A percentile compares a stretch with the other conserved stretches of the same genome.
Conservation (phyloP, 2,888 invertebrate genomes). For the Eristalinus aeneus region DNA sequence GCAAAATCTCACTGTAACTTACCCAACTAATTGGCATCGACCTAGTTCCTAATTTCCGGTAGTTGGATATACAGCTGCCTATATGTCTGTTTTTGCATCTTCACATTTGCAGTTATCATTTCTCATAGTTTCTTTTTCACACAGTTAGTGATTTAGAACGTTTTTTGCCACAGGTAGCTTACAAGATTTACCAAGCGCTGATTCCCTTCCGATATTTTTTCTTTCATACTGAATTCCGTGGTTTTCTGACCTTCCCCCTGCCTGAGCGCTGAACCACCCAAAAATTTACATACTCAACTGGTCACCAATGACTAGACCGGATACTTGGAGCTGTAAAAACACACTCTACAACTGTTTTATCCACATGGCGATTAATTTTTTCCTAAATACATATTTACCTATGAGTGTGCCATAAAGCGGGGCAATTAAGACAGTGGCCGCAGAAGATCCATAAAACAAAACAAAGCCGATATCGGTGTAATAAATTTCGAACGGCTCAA, state of each 20-base stretch:
- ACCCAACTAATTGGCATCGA: conserved; percentile 25
- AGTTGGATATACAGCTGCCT: conserved; percentile 40
- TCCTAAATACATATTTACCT: conserved; percentile 64
- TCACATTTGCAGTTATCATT: conserved; percentile 11
- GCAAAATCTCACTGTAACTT: neutral
- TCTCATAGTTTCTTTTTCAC: conserved; percentile 51
- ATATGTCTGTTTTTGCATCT: conserved; percentile 9
- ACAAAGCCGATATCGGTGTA: conserved; percentile 59
- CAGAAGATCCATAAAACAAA: conserved; percentile 62
- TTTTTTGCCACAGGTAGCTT: conserved; percentile 6
- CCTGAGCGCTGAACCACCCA: neutral
- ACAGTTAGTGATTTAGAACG: conserved; percentile 40
- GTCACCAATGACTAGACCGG: conserved; percentile 56
- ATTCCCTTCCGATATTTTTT: conserved; percentile 34
- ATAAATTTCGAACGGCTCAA: conserved; percentile 55
- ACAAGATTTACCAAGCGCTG: conserved; percentile 5
- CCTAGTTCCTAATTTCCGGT: conserved; percentile 39
- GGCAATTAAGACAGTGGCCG: conserved; percentile 70
- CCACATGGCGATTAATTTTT: conserved; percentile 62
- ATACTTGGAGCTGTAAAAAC: conserved; percentile 63
- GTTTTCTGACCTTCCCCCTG: conserved; percentile 10
- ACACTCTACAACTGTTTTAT: conserved; percentile 66
- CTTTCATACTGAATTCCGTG: conserved; percentile 15
- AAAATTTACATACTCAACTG: conserved; percentile 65
- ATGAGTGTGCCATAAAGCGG: conserved; percentile 61